These are phyloP conservation scores for Endotricha flammealis DNA, from an alignment of 2,888 invertebrate species.

Conservation along the genomic window DNA sequence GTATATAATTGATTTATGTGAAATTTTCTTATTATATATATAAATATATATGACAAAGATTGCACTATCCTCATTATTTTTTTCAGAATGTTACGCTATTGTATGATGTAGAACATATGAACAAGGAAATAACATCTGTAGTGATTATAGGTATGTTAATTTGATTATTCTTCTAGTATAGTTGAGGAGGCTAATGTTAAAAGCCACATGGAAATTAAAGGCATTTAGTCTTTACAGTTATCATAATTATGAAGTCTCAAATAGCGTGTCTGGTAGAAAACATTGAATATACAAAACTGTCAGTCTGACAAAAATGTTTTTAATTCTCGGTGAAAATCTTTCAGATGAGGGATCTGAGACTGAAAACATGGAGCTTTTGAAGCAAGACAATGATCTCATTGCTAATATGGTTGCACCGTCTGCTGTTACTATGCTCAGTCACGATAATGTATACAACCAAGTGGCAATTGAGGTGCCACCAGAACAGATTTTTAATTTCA, in stretches of 20 bases:
- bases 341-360: too few species aligned
- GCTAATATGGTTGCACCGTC: conserved; percentile 28
- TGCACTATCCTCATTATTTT: conserved; percentile 7
- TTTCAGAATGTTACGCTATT: conserved; percentile 26
- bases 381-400: conserved; percentile 28
- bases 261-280: too few species aligned
- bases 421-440: conserved; percentile 16
- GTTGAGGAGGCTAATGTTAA: too few species aligned
- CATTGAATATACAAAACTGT: too few species aligned
- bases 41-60: too few species aligned
- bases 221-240: too few species aligned
- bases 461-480: not conserved
- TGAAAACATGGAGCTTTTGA: too few species aligned
- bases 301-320: too few species aligned
- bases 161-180: conserved; percentile 2
- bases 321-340: too few species aligned
- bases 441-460: not conserved
- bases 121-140: conserved; percentile 14
- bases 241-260: too few species aligned
- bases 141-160: conserved; percentile 16
- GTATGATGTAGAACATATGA: conserved; percentile 18
- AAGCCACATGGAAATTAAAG: too few species aligned
- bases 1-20: too few species aligned
- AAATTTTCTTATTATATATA: conserved; percentile 1
- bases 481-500: not conserved